Conservation (phyloP, 2,888 invertebrate genomes). For the Drosophila meridionalis region DNA sequence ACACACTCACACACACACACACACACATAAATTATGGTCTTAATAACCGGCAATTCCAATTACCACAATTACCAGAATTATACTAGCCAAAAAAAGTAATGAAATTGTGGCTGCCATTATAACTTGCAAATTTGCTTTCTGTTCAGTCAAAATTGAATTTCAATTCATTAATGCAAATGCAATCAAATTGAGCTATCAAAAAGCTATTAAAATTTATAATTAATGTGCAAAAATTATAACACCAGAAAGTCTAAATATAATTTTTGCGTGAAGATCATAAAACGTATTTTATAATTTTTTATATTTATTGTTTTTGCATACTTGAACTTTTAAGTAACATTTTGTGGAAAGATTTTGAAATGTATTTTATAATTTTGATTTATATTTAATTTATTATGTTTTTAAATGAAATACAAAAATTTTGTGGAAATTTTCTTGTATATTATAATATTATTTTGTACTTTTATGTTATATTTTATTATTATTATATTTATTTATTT, state of each 20-base stretch:
- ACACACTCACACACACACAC: conserved; percentile 16
- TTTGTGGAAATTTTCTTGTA: too few species aligned
- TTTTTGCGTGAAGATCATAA: not conserved
- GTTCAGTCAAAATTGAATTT: conserved; percentile 11
- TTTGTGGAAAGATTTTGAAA: not conserved
- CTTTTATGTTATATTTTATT: too few species aligned
- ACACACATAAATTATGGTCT: conserved; percentile 48
- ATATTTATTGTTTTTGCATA: not conserved
- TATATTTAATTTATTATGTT: not conserved
- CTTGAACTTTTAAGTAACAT: not conserved
- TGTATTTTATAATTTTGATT: not conserved
- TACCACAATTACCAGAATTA: conserved; percentile 10
- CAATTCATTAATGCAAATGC: not conserved
- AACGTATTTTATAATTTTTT: not conserved
- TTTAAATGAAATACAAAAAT: not conserved
- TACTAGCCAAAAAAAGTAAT: not conserved
- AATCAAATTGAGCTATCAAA: not conserved
- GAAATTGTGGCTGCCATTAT: conserved; percentile 3
- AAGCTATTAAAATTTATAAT: not conserved
- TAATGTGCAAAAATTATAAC: not conserved
- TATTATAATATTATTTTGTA: too few species aligned
- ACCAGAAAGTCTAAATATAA: not conserved
- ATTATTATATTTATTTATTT: not conserved
- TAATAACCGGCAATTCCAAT: conserved; percentile 39
- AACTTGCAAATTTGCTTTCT: conserved; percentile 7